Percentiles rank a stretch among this genome's conserved stretches.
Evolutionary conservation across 2,888 invertebrate genomes (phyloP).

Genomic region (Hirtodrosophila duncani): DNA sequence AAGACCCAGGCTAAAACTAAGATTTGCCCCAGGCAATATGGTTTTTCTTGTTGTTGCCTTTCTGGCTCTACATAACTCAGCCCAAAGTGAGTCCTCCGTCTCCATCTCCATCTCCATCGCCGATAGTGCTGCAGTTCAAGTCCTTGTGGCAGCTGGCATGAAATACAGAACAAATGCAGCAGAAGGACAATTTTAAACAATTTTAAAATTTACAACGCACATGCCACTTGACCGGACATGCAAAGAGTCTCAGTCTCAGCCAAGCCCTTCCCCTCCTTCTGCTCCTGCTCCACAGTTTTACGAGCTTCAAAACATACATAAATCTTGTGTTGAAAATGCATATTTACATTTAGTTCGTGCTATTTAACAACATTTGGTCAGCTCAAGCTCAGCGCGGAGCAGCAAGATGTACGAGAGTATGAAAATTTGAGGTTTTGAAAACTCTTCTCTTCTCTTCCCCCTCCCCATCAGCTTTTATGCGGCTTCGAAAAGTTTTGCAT

Average conservation of each 20-base stretch:
- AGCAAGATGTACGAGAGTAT: slow-evolving; percentile 21
- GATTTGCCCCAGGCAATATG: too few species aligned
- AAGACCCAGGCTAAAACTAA: too few species aligned
- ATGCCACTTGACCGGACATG: slow-evolving; percentile 28
- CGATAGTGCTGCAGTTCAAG: slow-evolving; percentile 73
- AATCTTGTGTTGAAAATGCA: slow-evolving; percentile 67
- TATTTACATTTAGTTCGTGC: slow-evolving; percentile 72
- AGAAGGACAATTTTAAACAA: slow-evolving; percentile 55
- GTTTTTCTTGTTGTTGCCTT: too few species aligned
- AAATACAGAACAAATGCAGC: slow-evolving; percentile 13
- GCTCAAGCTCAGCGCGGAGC: too few species aligned
- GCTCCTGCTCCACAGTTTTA: slow-evolving; percentile 10
- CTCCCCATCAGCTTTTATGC: slow-evolving; percentile 20
- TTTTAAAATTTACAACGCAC: slow-evolving; percentile 66
- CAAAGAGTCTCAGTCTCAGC: neutral
- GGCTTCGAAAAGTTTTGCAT: slow-evolving; percentile 63
- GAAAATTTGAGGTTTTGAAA: slow-evolving; percentile 41
- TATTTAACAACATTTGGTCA: slow-evolving; percentile 74
- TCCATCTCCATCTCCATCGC: too few species aligned
- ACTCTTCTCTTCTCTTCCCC: neutral
- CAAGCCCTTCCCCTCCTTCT: slow-evolving; percentile 2
- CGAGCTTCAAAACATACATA: slow-evolving; percentile 67
- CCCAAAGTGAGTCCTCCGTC: too few species aligned
- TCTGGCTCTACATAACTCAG: too few species aligned
- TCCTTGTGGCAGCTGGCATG: slow-evolving; percentile 68